Conservation (phyloP, 2,113 vertebrate genomes). For the Dasyurus viverrinus region DNA sequence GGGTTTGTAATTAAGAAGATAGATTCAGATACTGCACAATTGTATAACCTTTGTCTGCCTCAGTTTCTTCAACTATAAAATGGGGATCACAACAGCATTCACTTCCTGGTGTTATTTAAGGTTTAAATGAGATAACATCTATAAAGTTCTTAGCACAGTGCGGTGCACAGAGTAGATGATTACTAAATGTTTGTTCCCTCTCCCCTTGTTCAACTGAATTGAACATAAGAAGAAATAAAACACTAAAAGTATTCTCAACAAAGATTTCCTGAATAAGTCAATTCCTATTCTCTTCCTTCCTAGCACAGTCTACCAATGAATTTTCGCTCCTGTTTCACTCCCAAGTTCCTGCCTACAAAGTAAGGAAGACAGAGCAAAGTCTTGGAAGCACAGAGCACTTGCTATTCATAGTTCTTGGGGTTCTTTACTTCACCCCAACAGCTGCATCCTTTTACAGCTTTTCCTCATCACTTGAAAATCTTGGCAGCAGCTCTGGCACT, state of each 20-base stretch:
- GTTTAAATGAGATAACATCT: not conserved
- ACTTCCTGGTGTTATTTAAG: not conserved
- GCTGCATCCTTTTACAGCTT: not conserved
- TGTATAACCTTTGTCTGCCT: not conserved
- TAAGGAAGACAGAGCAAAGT: not conserved
- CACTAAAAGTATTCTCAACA: not conserved
- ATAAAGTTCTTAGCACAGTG: not conserved
- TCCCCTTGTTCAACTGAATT: not conserved
- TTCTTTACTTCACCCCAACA: not conserved
- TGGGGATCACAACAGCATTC: not conserved
- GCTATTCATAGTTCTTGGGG: not conserved
- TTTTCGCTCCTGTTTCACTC: not conserved
- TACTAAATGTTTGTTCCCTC: too few relatives aligned
- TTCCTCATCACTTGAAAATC: not conserved
- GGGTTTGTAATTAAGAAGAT: too few relatives aligned
- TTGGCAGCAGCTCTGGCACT: not conserved
- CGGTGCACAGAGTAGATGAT: too few relatives aligned
- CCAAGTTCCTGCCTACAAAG: not conserved
- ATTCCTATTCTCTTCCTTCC: not conserved
- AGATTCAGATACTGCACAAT: not conserved
- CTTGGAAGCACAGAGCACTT: not conserved
- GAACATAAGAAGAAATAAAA: not conserved
- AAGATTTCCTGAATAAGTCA: not conserved
- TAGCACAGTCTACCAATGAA: not conserved
- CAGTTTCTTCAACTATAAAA: not conserved